phyloP scores from a whole-genome alignment of 2,113 vertebrate genomes.

The Thunnus maccoyii region DNA sequence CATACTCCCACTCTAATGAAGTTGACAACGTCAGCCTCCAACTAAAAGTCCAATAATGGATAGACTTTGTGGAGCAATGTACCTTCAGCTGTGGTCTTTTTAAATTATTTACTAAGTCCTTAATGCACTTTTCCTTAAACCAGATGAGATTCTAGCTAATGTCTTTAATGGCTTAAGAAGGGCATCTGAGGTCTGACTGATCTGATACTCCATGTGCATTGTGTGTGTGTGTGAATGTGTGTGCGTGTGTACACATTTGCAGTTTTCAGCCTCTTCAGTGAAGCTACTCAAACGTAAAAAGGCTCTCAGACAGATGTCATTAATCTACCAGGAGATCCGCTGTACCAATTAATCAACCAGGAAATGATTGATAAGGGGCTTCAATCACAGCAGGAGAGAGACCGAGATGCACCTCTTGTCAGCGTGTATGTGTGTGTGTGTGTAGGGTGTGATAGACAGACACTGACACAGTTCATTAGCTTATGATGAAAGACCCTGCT shows the following conservation, averaged over 20 bases:
- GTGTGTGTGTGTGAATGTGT: constrained; percentile 4
- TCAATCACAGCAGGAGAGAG: constrained; percentile 52
- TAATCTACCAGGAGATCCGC: constrained; percentile 59
- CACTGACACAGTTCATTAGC: constrained; percentile 44
- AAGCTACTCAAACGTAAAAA: constrained; percentile 43
- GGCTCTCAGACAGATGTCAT: constrained; percentile 56
- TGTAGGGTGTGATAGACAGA: constrained; percentile 27
- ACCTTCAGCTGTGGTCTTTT: constrained; percentile 20
- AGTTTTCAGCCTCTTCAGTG: constrained; percentile 25
- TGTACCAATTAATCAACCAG: constrained; percentile 65
- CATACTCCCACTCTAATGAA: constrained; percentile 17
- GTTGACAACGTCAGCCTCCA: not conserved
- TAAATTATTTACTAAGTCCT: constrained; percentile 35
- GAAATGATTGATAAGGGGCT: constrained; percentile 72
- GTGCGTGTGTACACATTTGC: not conserved
- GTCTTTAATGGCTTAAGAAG: constrained; percentile 17
- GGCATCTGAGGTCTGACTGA: constrained; percentile 17
- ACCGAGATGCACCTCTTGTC: not conserved
- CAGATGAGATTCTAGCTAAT: constrained; percentile 3
- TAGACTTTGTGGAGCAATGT: constrained; percentile 18
- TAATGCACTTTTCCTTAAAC: not conserved
- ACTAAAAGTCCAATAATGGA: constrained; percentile 1
- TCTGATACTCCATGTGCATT: not conserved
- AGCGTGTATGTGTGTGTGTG: not conserved
- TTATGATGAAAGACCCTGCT: constrained; percentile 34